Base-by-base conservation (phyloP, 1,140 invertebrate species). In the Scylla paramamosain region DNA sequence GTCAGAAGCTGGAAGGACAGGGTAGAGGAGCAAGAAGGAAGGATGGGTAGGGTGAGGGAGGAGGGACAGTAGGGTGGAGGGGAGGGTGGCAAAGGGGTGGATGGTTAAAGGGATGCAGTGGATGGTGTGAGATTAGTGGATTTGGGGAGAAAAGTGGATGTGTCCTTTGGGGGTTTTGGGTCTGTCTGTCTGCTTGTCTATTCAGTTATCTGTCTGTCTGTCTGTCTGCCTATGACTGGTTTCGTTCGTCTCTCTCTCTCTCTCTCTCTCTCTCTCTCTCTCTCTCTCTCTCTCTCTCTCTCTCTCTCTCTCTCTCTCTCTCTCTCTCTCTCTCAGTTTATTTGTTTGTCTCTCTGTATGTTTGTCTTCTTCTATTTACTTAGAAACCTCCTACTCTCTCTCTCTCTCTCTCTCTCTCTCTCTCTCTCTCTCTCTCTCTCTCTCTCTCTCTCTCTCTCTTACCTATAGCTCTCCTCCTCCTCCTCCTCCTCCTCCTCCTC, bases 371-470 rank as follows among this genome's bases (percentile, higher is more conserved):
- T 77, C 59, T 77, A 10, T 77, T 25, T 77, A 10, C 25, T 25
- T 77, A 25, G 10, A 10, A 12, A 10, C 25, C 59, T 77, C 59
- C 25, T 25, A 12, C 77, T 88, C 86, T 28, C 32, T 88, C 28
- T 88, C 86, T 88, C 86, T 88, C 86, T 88, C 86, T 87, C 86
- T 87, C 86, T 88, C 86, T 88, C 86, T 88, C 86, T 88, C 86
- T 88, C 86, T 88, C 86, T 88, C 86, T 88, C 86, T 87, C 77
- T 82, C 77, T 88, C 86, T 28, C 32, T 88, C 28, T 88, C 86
- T 88, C 86, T 88, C 86, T 88, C 86, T 87, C 86, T 87, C 86
- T 88, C 86, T 88, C 86, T 88, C 86, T 88, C 86, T 88, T n/a
- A n/a, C n/a, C n/a, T n/a, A n/a, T n/a, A n/a, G n/a, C n/a, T n/a